Evolutionary conservation across 2,888 invertebrate genomes (phyloP).

Genomic region (Stictocephala bisonia): DNA sequence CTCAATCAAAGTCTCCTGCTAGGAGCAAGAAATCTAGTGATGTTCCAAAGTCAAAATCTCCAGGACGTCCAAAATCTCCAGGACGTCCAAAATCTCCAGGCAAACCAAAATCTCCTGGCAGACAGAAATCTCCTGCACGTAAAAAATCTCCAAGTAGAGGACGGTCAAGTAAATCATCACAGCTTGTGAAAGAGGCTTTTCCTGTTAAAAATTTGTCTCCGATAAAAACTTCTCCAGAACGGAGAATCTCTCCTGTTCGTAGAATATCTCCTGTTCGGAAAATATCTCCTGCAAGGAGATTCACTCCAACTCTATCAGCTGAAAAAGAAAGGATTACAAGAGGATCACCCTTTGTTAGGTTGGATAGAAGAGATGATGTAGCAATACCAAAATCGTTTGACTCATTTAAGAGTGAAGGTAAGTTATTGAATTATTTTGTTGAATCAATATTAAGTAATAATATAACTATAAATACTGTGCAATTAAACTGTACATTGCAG

Average conservation of each 20-base stretch:
- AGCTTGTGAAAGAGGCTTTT: too few relatives aligned
- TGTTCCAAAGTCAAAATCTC: conserved; percentile 54
- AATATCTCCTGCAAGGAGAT: not conserved
- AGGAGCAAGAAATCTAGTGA: conserved; percentile 60
- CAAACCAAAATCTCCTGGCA: conserved; percentile 45
- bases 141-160: too few relatives aligned
- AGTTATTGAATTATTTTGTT: too few relatives aligned
- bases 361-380: not conserved
- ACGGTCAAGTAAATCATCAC: too few relatives aligned
- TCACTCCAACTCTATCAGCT: not conserved
- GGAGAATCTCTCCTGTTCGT: not conserved
- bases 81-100: conserved; percentile 55
- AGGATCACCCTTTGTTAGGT: not conserved
- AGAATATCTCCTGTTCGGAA: not conserved
- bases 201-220: too few relatives aligned
- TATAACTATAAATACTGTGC: too few relatives aligned
- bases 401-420: not conserved
- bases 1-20: conserved; percentile 63
- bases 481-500: too few relatives aligned
- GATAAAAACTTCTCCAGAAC: not conserved
- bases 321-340: not conserved
- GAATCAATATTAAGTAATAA: too few relatives aligned
- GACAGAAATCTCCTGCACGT: conserved; percentile 14
- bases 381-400: not conserved
- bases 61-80: conserved; percentile 51